These are phyloP conservation scores for Vulpes vulpes DNA, from an alignment of 2,113 vertebrate species.

Conservation along the genomic window DNA sequence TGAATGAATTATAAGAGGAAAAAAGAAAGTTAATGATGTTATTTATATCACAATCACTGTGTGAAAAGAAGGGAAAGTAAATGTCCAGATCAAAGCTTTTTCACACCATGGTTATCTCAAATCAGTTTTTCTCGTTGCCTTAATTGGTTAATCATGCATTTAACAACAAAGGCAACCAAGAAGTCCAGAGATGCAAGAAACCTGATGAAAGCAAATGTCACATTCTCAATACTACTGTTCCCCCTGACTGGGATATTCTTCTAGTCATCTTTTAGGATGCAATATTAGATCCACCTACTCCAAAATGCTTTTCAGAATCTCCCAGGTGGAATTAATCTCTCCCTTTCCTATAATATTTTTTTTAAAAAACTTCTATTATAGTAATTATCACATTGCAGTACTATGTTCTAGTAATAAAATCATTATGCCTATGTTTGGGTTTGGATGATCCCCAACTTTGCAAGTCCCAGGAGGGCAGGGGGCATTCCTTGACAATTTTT, in stretches of 20 bases:
- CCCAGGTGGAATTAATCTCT: neutral
- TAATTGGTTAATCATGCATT: slow-evolving; percentile 61
- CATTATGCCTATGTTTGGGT: neutral
- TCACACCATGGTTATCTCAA: slow-evolving; percentile 22
- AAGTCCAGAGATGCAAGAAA: slow-evolving; percentile 54
- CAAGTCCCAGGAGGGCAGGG: slow-evolving; percentile 1
- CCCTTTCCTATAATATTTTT: neutral
- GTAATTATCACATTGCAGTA: neutral
- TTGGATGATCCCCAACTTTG: neutral
- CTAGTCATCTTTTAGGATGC: slow-evolving; percentile 46
- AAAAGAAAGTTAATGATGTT: slow-evolving; percentile 35
- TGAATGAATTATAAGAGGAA: slow-evolving; percentile 55
- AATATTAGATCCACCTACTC: slow-evolving; percentile 15
- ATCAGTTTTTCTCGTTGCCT: slow-evolving; percentile 65
- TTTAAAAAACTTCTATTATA: neutral
- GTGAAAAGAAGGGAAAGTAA: slow-evolving; percentile 67
- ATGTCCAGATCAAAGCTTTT: slow-evolving; percentile 53
- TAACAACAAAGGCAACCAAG: slow-evolving; percentile 60
- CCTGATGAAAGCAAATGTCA: slow-evolving; percentile 47
- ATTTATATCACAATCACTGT: slow-evolving; percentile 57
- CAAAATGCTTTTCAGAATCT: slow-evolving; percentile 27
- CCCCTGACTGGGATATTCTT: neutral
- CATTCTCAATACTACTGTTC: neutral
- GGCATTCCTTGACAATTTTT: slow-evolving; percentile 33
- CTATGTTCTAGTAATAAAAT: slow-evolving; percentile 19